Evolutionary conservation across 2,113 vertebrate species (phyloP), one percentile per base, ranked within the genome.

Genomic region (Apeltes quadracus): DNA sequence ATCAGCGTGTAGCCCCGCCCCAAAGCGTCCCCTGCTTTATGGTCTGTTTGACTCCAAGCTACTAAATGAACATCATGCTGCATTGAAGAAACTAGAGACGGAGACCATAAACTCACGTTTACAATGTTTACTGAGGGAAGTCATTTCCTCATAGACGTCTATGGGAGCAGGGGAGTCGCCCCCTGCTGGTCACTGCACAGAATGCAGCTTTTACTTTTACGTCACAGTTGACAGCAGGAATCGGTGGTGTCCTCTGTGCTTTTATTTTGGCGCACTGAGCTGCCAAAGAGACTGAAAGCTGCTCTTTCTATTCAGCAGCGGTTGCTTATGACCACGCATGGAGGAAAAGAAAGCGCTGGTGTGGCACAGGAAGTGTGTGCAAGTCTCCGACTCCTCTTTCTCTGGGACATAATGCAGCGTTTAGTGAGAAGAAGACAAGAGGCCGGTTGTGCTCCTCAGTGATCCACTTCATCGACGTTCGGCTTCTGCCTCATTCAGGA

Each of bases 371-470:
- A 8, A 11, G 16, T 51, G 36, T 44, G 58, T 58, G 36, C 22
- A 5, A 43, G 41, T 43, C 41, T 43, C 69, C 0, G 23, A 53
- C 74, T 80, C 63, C 61, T 72, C 55, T 66, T 67, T 80, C 78
- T 74, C 64, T 8, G 51, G 41, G 50, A 50, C 61, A 80, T 62
- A 84, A 82, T 82, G 83, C 71, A 46, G 76, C 76, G 23, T 72
- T 85, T 66, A 51, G 51, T 55, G 23, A 16, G 20, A 50, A 54
- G 48, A 81, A 76, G 61, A 53, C 41, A 43, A 16, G 81, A 15
- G 58, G 38, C 71, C 63, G 79, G 72, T 41, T 78, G 75, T 63
- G 68, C 12, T 8, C 69, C 54, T 68, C 36, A 79, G 80, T 4
- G 56, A 69, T 83, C 59, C 73, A 53, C 29, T 75, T 73, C 63